Conservation (phyloP, 30 jellyfish, hydroid and myxozoan genomes). For the Sanderia malayensis region DNA sequence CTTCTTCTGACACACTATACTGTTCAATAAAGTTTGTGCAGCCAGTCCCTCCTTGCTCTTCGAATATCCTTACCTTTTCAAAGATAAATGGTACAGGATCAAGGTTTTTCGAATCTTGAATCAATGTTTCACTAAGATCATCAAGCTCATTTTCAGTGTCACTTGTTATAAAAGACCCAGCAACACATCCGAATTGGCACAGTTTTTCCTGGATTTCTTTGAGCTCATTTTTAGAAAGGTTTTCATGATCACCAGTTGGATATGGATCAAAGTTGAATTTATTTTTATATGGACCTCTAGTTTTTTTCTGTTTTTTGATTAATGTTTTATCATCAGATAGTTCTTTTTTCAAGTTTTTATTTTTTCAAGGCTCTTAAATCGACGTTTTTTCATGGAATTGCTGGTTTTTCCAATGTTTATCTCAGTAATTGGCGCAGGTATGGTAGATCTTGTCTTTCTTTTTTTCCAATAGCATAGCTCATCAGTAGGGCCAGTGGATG, state of each 20-base stretch:
- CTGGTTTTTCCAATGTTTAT: conserved; percentile 10
- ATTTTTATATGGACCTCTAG: conserved; percentile 15
- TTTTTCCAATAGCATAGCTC: conserved; percentile 33
- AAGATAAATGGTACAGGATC: background rate
- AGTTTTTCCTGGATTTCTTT: conserved; percentile 12
- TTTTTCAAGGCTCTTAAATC: background rate
- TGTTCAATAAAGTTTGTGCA: conserved; percentile 10
- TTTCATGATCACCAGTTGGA: conserved; percentile 5
- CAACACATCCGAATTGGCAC: conserved; percentile 13
- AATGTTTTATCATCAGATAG: too few relatives aligned
- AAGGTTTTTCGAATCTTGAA: background rate
- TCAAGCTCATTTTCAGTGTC: conserved; percentile 18
- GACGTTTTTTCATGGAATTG: background rate
- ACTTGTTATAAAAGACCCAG: conserved; percentile 1
- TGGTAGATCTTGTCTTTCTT: conserved; percentile 16
- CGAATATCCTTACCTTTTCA: conserved; percentile 2
- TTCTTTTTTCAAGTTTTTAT: background rate
- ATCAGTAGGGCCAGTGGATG: conserved; percentile 31
- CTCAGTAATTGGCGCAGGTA: conserved; percentile 15
- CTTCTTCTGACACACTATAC: background rate
- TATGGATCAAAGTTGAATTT: background rate
- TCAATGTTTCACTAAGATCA: background rate
- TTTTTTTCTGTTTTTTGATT: too few relatives aligned
- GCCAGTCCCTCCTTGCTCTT: conserved; percentile 16
- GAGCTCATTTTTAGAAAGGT: background rate